phyloP scores from a whole-genome alignment of 2,113 vertebrate species.

The Fulmarus glacialis region DNA sequence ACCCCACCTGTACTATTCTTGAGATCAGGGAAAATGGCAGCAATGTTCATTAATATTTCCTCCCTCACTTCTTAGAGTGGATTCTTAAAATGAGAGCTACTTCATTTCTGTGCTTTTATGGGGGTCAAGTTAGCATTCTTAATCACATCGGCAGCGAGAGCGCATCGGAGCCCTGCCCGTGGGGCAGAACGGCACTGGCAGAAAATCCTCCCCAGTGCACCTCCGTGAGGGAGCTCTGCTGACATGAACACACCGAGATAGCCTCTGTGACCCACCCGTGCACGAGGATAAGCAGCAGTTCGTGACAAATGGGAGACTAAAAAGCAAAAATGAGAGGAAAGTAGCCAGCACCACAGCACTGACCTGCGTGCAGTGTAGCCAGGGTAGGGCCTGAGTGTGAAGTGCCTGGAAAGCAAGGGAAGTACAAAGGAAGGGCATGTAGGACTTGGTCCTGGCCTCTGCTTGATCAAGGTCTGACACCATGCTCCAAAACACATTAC shows the following conservation, averaged over 20 bases:
- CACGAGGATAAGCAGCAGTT: not conserved
- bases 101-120: not conserved
- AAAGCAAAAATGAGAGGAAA: not conserved
- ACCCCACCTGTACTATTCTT: not conserved
- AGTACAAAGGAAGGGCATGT: fast-evolving
- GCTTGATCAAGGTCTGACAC: not conserved
- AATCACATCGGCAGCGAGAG: fast-evolving
- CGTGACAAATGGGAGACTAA: not conserved
- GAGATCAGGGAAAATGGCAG: not conserved
- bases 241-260: fast-evolving
- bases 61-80: not conserved
- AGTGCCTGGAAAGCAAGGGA: too few relatives aligned
- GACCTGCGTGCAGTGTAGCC: fast-evolving
- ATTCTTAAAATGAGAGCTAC: not conserved
- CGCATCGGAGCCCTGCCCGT: fast-evolving
- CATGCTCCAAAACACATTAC: fast-evolving
- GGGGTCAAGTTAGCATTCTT: not conserved
- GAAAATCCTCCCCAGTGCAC: not conserved
- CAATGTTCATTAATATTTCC: not conserved
- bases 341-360: not conserved
- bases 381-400: not conserved
- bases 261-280: fast-evolving
- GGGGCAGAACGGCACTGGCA: not conserved
- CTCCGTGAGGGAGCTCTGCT: not conserved
- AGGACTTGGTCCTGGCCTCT: not conserved